Evolutionary conservation across 2,113 vertebrate genomes (phyloP), one percentile per base, ranked within the genome.

Genomic region (Glaucidium brasilianum): DNA sequence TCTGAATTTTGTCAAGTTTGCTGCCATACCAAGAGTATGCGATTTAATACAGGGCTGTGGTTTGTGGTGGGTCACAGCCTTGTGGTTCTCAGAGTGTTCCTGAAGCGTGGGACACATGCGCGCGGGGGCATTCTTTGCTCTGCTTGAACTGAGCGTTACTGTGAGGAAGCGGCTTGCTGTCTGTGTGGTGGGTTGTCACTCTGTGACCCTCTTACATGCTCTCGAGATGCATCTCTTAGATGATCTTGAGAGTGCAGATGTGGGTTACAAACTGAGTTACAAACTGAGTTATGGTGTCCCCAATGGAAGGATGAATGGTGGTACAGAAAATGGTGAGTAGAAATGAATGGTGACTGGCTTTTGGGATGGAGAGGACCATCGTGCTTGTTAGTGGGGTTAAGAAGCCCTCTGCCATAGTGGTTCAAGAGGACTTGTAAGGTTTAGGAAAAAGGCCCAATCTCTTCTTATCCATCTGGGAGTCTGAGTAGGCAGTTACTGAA

Each of bases 41-140:
- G 5, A 30, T 32, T 75, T 55, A 45, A 41, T 14, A 32, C 11
- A 21, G 25, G 35, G 18, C 56, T 27, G 56, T 10, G 6, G 37
- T 32, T 18, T 52, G 37, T 10, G 22, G 47, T 2, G 0, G 35
- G 11, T 68, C 55, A 11, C 29, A 32, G 60, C n/a, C 30, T 12
- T 8, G 15, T 1, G 5, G 71, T 23, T 62, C 41, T 25, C 10
- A 3, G 50, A 10, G 6, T 0, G 0, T 5, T 88, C 53, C 85
- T 21, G 30, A 53, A 39, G 49, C 0, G 2, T 5, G 56, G 64
- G 37, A 11, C 3, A 0, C 3, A 0, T 1, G 39, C 5, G 35
- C 1, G 1, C 5, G 0, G 6, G 6, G 32, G 35, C 50, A 41
- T 22, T 56, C 55, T 72, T 27, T 0, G 0, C 47, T 39, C 80